Base-by-base conservation (phyloP, 2,797 vertebrate species). In the Arctocebus calabarensis region DNA sequence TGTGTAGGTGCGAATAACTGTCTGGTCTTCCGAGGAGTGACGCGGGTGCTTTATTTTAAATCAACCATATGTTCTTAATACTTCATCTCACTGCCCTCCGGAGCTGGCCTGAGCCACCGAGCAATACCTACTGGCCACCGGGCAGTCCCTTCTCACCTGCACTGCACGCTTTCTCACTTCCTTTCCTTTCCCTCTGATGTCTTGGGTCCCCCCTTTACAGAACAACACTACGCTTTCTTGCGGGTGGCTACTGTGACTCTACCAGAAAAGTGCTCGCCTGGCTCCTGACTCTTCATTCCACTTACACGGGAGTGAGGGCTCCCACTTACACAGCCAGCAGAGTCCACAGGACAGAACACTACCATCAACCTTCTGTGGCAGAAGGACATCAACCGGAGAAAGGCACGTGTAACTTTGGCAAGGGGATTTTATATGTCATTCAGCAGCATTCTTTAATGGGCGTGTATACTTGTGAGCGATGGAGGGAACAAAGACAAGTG, bases 1-100 rank as follows among this genome's bases (percentile, higher is more conserved):
- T 34, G 90, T 23, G 68, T 23, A 55, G 87, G 82, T 91, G 57
- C 95, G 92, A 61, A 90, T 93, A 77, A 52, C 95, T 82, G 43
- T 19, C 27, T 45, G 34, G 10, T 23, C 37, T 45, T 70, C 17
- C 37, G 32, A 34, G n/a, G 29, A 82, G 11, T 1, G 64, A 68
- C 10, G 32, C 4, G 70, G 55, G n/a, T 87, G 79, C n/a, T 66
- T 74, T 40, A 52, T 27, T 62, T 86, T 96, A 82, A 64, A 62
- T 17, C 77, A 66, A 0, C 62, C 40, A 8, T 4, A 10, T 1
- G 7, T 19, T 43, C 45, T 48, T 48, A 48, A 48, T 13, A 0
- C 10, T 77, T 34, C 29, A 4, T 22, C 29, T 95, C 29, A 34
- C 40, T 40, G 40, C 84, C 85, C 88, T 95, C 74, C 66, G 52